Conservation (phyloP, 1,140 invertebrate species). For the Littorina saxatilis region DNA sequence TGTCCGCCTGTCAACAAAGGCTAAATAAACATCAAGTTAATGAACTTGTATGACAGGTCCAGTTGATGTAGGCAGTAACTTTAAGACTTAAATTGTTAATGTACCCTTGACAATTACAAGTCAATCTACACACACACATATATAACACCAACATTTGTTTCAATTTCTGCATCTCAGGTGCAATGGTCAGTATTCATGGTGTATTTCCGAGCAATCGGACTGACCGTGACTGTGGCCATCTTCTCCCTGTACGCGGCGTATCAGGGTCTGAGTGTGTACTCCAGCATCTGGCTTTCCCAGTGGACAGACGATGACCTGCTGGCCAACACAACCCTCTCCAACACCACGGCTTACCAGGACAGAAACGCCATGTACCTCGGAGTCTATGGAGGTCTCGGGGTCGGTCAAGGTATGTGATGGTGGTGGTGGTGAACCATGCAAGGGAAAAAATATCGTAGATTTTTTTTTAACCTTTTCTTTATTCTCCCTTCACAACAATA, state of each 20-base stretch:
- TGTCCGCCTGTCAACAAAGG: no score
- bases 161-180: constrained; percentile 54
- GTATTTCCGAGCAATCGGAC: constrained; percentile 63
- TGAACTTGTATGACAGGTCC: no score
- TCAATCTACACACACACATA: no score
- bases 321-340: constrained; percentile 51
- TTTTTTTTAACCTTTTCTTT: no score
- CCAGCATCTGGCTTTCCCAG: constrained; percentile 67
- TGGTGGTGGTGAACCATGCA: neutral
- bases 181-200: constrained; percentile 60
- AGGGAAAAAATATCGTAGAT: no score
- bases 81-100: no score
- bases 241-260: constrained; percentile 54
- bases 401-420: constrained; percentile 64
- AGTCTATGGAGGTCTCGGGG: constrained; percentile 67
- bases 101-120: no score
- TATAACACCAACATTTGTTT: no score
- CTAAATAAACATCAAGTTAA: no score
- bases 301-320: constrained; percentile 67
- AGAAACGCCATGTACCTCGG: constrained; percentile 67
- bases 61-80: no score
- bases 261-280: constrained; percentile 55
- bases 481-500: no score
- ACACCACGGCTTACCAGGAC: constrained; percentile 60
- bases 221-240: constrained; percentile 46